Evolutionary conservation across 2,888 invertebrate species (phyloP).

Genomic region (Pandemis cinnamomeana): DNA sequence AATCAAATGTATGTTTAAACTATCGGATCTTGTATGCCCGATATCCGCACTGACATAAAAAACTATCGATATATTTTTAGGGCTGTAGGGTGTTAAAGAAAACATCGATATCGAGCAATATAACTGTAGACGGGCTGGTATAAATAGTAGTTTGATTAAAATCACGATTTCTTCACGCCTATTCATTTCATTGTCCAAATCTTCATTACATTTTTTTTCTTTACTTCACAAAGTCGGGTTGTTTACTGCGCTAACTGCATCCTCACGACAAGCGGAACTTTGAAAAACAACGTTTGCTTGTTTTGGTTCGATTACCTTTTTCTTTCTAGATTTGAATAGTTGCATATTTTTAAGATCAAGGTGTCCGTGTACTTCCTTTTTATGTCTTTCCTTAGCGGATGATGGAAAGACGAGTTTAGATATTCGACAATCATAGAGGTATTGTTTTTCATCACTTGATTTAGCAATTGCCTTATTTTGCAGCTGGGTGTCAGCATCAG

Average conservation of each 20-base stretch:
- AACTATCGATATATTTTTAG: too few species aligned
- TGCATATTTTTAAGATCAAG: not conserved
- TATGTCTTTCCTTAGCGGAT: not conserved
- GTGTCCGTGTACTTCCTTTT: not conserved
- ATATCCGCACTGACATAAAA: too few species aligned
- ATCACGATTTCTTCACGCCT: too few species aligned
- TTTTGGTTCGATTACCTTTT: not conserved
- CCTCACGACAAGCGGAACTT: not conserved
- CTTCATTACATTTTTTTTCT: too few species aligned
- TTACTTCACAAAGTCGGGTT: not conserved
- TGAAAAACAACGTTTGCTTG: not conserved
- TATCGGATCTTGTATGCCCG: too few species aligned
- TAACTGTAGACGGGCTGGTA: too few species aligned
- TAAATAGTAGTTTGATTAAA: too few species aligned
- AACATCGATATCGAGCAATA: too few species aligned
- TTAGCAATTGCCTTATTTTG: not conserved
- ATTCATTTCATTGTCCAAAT: too few species aligned
- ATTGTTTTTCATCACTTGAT: not conserved
- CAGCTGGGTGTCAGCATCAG: not conserved
- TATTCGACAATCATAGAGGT: constrained; percentile 14
- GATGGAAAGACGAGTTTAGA: not conserved
- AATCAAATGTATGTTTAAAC: too few species aligned
- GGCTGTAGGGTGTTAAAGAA: too few species aligned
- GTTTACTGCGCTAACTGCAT: not conserved
- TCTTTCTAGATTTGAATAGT: not conserved